Percentiles rank a stretch among this genome's conserved stretches.
phyloP scores from a whole-genome alignment of 2,113 vertebrate species.

The Callipepla squamata region DNA sequence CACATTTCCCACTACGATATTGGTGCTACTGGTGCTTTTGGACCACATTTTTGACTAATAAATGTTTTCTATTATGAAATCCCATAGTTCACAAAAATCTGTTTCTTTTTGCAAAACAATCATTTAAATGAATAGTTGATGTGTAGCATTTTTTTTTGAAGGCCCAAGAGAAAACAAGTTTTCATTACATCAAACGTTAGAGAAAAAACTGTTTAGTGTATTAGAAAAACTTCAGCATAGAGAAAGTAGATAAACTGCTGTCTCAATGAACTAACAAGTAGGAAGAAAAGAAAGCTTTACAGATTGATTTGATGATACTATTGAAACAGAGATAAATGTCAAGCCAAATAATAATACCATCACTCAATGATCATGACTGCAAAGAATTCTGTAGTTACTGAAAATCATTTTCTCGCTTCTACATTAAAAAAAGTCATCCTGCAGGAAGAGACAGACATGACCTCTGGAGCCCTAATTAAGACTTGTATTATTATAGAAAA shows the following conservation, averaged over 20 bases:
- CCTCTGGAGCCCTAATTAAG: constrained; percentile 41
- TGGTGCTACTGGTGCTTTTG: not conserved
- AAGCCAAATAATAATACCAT: not conserved
- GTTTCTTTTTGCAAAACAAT: not conserved
- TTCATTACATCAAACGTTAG: not conserved
- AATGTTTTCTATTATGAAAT: not conserved
- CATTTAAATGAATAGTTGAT: not conserved
- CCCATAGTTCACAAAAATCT: not conserved
- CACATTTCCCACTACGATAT: not conserved
- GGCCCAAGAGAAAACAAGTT: not conserved
- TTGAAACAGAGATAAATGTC: not conserved
- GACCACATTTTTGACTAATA: not conserved
- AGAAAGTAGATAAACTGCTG: not conserved
- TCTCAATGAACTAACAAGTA: not conserved
- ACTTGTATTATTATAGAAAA: not conserved
- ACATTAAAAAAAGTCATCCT: not conserved
- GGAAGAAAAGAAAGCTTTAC: not conserved
- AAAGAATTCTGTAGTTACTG: not conserved
- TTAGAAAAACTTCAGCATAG: not conserved
- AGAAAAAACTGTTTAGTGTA: not conserved
- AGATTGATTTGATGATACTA: not conserved
- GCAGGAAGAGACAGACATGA: not conserved
- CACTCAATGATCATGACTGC: not conserved
- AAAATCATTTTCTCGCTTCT: not conserved
- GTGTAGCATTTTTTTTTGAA: not conserved